phyloP scores from a whole-genome alignment of 2,888 invertebrate genomes.

The Troides oblongomaculatus region DNA sequence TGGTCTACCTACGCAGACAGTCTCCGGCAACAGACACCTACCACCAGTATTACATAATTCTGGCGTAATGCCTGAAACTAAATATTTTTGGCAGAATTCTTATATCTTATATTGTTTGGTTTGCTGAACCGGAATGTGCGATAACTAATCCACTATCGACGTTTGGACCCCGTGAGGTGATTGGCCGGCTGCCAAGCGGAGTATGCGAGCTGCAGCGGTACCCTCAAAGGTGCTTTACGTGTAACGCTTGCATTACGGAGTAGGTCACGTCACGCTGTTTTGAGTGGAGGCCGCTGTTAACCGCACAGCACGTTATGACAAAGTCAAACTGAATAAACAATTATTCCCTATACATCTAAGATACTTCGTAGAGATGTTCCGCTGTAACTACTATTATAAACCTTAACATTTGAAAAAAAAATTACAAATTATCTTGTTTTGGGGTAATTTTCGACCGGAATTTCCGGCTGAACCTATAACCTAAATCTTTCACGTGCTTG shows the following conservation, averaged over 20 bases:
- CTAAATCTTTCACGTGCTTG: too few species aligned
- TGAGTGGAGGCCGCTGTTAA: neutral
- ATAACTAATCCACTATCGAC: conserved; percentile 57
- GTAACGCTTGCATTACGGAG: conserved; percentile 6
- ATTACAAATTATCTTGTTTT: too few species aligned
- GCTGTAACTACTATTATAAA: neutral
- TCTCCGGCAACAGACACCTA: too few species aligned
- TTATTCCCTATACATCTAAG: neutral
- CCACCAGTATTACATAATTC: neutral
- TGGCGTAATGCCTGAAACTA: conserved; percentile 4
- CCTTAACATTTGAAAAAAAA: too few species aligned
- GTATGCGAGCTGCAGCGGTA: conserved; percentile 31
- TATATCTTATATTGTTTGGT: conserved; percentile 6
- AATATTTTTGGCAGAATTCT: conserved; percentile 8
- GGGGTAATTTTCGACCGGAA: too few species aligned
- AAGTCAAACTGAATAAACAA: neutral
- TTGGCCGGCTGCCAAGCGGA: conserved; percentile 55
- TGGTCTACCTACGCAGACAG: too few species aligned
- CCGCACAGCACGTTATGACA: neutral
- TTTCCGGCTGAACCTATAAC: too few species aligned
- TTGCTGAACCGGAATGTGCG: conserved; percentile 21
- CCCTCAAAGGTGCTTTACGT: conserved; percentile 28
- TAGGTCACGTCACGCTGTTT: conserved; percentile 9
- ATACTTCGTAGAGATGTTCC: neutral
- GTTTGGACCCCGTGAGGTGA: conserved; percentile 60